Conservation (phyloP, 2,113 vertebrate species). For the Triplophysa tibetana region DNA sequence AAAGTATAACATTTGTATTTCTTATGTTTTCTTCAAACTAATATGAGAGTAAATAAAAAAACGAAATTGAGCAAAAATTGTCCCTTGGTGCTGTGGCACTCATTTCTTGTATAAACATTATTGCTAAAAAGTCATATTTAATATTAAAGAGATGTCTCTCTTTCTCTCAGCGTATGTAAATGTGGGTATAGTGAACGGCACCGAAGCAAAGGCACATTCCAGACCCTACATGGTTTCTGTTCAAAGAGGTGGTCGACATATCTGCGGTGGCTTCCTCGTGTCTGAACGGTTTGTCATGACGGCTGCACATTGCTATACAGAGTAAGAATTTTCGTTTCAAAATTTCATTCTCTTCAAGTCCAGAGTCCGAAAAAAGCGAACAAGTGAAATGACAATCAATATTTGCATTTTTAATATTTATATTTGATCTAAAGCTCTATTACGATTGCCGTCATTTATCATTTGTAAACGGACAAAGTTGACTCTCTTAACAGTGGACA, state of each 20-base stretch:
- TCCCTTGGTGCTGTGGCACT: too few relatives aligned
- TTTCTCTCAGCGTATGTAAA: constrained; percentile 38
- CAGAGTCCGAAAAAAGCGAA: neutral
- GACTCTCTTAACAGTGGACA: constrained; percentile 8
- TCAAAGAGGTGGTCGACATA: constrained; percentile 1
- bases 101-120: too few relatives aligned
- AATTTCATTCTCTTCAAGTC: neutral
- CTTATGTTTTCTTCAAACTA: neutral
- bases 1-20: neutral
- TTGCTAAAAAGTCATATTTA: neutral
- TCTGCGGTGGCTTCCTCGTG: constrained; percentile 54
- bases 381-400: too few relatives aligned
- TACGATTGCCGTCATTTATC: too few relatives aligned
- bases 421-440: too few relatives aligned
- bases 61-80: too few relatives aligned
- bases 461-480: too few relatives aligned
- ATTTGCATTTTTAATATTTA: too few relatives aligned
- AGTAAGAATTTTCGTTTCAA: constrained; percentile 12
- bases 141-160: neutral
- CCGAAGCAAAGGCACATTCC: constrained; percentile 40
- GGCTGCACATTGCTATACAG: constrained; percentile 49
- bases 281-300: constrained; percentile 52
- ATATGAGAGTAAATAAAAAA: neutral
- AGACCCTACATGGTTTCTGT: constrained; percentile 61
- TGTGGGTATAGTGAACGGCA: constrained; percentile 45